Base-by-base conservation (phyloP, 2,797 vertebrate species). In the Hirundo rustica region DNA sequence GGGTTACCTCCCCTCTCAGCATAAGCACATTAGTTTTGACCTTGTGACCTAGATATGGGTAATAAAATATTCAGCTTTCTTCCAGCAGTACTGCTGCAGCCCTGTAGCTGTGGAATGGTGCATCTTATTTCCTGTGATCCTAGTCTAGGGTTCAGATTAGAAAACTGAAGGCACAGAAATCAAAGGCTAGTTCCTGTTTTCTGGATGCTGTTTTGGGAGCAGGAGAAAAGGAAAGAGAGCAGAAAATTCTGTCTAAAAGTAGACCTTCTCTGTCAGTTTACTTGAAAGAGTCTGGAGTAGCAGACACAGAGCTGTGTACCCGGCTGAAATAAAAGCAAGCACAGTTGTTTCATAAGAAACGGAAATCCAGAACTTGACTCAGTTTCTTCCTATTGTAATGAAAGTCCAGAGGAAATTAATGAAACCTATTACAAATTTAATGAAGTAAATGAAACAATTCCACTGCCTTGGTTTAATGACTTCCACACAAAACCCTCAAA, bases 21-120 rank as follows among this genome's bases (percentile, higher is more conserved):
- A 60, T 86, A 81, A 88, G 54, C 76, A 60, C 51, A 58, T 77
- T 82, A 54, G 25, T 85, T 94, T 88, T 97, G 88, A 95, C 94
- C 83, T 95, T 71, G 48, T 95, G 91, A 92, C 85, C 82, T 65
- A 90, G 60, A 88, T 86, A 34, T 11, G 45, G 54, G 34, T 42
- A 95, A 91, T 83, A 89, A 89, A 91, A 50, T 40, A 38, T 83
- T 72, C 42, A 57, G 8, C 70, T 88, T 96, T 73, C 55, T 91
- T 92, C 79, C 48, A 73, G 54, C 2, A 13, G 36, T 61, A 65
- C 22, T 80, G 50, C 45, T 71, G 50, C 25, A 92, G 36, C 27
- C 42, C 30, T 25, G 62, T 34, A 68, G 34, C 32, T 81, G 30
- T 32, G 17, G 45, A 78, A 55, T 2, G 44, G 9, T 85, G 55